Evolutionary conservation across 2,888 invertebrate genomes (phyloP).

Genomic region (Leptinotarsa peninsularis): DNA sequence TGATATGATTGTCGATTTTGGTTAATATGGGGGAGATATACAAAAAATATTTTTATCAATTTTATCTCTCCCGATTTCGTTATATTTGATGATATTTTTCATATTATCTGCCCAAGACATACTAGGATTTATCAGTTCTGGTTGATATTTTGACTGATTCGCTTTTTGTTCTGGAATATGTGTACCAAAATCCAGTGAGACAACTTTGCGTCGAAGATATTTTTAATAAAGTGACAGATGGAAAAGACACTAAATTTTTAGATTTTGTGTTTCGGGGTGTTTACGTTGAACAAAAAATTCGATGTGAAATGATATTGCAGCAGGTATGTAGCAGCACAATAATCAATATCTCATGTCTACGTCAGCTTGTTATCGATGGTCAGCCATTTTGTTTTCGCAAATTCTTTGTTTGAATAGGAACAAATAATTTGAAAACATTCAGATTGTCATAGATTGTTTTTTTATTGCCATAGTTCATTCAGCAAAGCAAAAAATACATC

Average conservation of each 20-base stretch:
- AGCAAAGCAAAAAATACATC: too few species aligned
- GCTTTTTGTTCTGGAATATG: constrained; percentile 13
- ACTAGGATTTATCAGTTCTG: constrained; percentile 42
- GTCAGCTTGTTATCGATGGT: background rate
- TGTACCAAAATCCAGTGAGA: background rate
- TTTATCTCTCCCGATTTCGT: constrained; percentile 44
- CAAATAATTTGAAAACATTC: too few species aligned
- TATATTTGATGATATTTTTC: constrained; percentile 42
- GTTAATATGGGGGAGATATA: constrained; percentile 41
- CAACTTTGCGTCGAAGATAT: background rate
- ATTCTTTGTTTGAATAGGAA: background rate
- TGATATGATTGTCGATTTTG: constrained; percentile 17
- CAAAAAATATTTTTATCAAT: constrained; percentile 43
- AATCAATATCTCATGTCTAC: constrained; percentile 5
- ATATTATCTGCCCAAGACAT: constrained; percentile 40
- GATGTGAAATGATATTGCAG: background rate
- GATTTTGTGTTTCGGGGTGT: background rate
- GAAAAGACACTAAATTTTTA: background rate
- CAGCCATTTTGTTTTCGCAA: background rate
- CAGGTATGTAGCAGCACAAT: background rate
- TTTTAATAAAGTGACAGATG: background rate
- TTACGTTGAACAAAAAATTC: background rate
- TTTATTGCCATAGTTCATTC: too few species aligned
- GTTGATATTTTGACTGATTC: constrained; percentile 35
- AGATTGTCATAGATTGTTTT: too few species aligned